Conservation (phyloP, 2,888 invertebrate species). For the Lasioglossum vierecki region DNA sequence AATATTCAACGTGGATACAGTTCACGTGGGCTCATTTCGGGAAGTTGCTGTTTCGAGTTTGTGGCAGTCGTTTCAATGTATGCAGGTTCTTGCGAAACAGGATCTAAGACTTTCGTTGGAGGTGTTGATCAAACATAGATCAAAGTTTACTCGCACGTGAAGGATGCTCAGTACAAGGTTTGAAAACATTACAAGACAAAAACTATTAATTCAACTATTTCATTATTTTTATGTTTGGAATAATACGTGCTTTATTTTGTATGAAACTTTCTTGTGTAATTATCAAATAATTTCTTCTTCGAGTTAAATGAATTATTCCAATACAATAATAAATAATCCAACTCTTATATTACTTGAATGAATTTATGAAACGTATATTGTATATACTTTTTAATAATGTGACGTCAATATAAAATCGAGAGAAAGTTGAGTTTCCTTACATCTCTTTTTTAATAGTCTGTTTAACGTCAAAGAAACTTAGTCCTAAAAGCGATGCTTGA, state of each 20-base stretch:
- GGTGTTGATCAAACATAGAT: neutral
- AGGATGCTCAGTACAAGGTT: neutral
- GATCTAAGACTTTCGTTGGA: neutral
- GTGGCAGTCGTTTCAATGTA: neutral
- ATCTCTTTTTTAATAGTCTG: too few species aligned
- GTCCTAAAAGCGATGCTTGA: too few species aligned
- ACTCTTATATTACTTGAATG: too few species aligned
- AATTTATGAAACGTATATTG: too few species aligned
- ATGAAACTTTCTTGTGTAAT: too few species aligned
- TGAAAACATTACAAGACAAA: neutral
- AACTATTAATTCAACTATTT: neutral
- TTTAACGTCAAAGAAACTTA: too few species aligned
- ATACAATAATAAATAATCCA: too few species aligned
- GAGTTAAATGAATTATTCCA: too few species aligned
- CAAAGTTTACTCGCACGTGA: neutral
- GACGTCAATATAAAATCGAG: neutral
- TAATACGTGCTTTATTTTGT: too few species aligned
- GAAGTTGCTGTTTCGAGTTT: neutral
- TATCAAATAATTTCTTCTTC: too few species aligned
- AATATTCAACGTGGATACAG: neutral
- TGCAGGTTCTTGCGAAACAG: neutral
- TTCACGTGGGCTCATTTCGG: neutral
- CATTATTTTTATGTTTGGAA: too few species aligned
- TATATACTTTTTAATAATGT: too few species aligned
- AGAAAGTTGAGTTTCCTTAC: neutral